Evolutionary conservation across 2,888 invertebrate species (phyloP).

Genomic region (Ormyrus rosae): DNA sequence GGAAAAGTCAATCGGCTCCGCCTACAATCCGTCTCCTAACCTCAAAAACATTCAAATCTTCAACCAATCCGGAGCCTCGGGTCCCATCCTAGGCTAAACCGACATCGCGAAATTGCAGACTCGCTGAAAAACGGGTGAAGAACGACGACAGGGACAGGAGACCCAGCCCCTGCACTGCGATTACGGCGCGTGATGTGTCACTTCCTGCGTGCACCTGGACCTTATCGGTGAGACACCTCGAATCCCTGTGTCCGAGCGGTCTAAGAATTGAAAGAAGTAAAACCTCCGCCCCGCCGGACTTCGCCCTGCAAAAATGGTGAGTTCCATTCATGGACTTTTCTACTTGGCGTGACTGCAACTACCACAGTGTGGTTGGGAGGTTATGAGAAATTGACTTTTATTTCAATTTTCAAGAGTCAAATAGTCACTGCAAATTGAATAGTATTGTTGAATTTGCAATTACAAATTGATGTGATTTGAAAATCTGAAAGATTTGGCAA

Average conservation of each 20-base stretch:
- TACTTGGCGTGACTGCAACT: neutral
- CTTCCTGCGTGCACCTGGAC: slow-evolving; percentile 45
- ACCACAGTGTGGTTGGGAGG: too few relatives aligned
- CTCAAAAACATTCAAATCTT: too few relatives aligned
- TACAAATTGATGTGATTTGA: too few relatives aligned
- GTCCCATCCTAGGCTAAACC: neutral
- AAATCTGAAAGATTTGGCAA: too few relatives aligned
- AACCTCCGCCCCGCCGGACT: neutral
- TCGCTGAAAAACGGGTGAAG: slow-evolving; percentile 21
- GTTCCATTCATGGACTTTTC: neutral
- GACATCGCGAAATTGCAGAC: neutral
- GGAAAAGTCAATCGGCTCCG: too few relatives aligned
- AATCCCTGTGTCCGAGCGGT: neutral
- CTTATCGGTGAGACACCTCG: slow-evolving; percentile 45
- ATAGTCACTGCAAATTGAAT: too few relatives aligned
- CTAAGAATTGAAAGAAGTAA: neutral
- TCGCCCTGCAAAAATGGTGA: slow-evolving; percentile 40
- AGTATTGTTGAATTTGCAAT: too few relatives aligned
- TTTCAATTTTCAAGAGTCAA: too few relatives aligned
- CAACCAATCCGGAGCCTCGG: neutral
- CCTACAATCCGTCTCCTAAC: too few relatives aligned
- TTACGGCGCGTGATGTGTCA: slow-evolving; percentile 53
- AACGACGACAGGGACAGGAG: neutral
- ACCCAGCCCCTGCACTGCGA: slow-evolving; percentile 34
- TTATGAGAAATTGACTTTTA: too few relatives aligned